phyloP scores from a whole-genome alignment of 2,797 vertebrate species.

The Ambastaia sidthimunki region DNA sequence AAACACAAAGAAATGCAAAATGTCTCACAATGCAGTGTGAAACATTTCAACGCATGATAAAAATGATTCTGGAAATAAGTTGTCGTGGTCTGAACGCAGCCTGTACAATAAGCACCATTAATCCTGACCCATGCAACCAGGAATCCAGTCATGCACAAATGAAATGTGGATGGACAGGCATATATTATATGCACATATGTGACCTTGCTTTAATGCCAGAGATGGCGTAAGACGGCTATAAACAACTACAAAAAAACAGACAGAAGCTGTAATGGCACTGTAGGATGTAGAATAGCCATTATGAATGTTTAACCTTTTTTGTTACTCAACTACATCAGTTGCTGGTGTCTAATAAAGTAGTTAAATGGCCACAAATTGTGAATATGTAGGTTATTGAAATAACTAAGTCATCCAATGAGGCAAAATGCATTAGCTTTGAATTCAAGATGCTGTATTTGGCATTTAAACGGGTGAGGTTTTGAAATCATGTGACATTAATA shows the following conservation, averaged over 20 bases:
- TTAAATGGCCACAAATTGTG: constrained; percentile 4
- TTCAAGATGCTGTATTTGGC: constrained; percentile 63
- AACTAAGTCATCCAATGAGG: constrained; percentile 8
- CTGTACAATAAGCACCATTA: constrained; percentile 41
- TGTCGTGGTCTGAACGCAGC: not conserved
- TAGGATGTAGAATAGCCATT: not conserved
- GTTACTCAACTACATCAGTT: constrained; percentile 6
- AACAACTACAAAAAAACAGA: not conserved
- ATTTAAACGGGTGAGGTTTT: constrained; percentile 17
- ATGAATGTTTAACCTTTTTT: not conserved
- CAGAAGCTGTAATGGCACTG: not conserved
- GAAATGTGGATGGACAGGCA: constrained; percentile 33
- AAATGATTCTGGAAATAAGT: constrained; percentile 4
- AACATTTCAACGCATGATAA: not conserved
- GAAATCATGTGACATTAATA: not conserved
- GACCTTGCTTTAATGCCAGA: not conserved
- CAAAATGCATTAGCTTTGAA: constrained; percentile 22
- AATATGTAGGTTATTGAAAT: not conserved
- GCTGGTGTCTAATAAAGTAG: constrained; percentile 34
- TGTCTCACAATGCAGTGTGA: not conserved
- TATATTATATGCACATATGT: constrained; percentile 41
- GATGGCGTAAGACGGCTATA: not conserved
- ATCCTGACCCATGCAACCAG: constrained; percentile 63
- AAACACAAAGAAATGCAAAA: not conserved
- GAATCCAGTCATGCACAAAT: constrained; percentile 48